Percentiles rank a stretch among this genome's conserved stretches.
phyloP scores from a whole-genome alignment of 2,797 vertebrate species.

The Nannoperca australis region DNA sequence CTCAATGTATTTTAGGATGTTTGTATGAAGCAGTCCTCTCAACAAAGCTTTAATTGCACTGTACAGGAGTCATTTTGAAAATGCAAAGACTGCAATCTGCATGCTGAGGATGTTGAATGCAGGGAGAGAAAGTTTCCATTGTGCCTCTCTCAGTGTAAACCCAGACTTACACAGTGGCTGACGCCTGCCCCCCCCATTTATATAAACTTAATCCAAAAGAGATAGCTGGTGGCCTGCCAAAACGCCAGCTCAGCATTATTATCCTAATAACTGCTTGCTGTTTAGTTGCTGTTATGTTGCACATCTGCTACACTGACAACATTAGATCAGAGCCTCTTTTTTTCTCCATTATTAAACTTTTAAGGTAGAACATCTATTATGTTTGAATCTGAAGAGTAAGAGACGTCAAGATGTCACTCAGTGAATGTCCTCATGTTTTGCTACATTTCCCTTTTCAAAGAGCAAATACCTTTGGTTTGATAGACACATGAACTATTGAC shows the following conservation, averaged over 20 bases:
- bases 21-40: conserved; percentile 46
- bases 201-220: conserved; percentile 67
- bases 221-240: conserved; percentile 53
- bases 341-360: conserved; percentile 11
- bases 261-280: conserved; percentile 46
- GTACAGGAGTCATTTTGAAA: conserved; percentile 21
- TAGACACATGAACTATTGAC: conserved; percentile 38
- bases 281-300: conserved; percentile 30
- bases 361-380: background rate
- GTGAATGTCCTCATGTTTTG: conserved; percentile 22
- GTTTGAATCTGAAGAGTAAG: conserved; percentile 21
- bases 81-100: conserved; percentile 38
- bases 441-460: conserved; percentile 6
- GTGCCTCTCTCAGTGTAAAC: conserved; percentile 64
- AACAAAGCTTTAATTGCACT: conserved; percentile 50
- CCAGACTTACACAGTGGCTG: conserved; percentile 56
- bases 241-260: conserved; percentile 64
- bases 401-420: conserved; percentile 34
- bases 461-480: conserved; percentile 44
- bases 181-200: conserved; percentile 36
- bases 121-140: conserved; percentile 51
- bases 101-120: conserved; percentile 15
- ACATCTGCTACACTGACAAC: conserved; percentile 14
- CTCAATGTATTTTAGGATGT: conserved; percentile 48
- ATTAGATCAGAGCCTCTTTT: conserved; percentile 3